Evolutionary conservation across 1,140 invertebrate species (phyloP).

Genomic region (Gyrodactylus salaris): DNA sequence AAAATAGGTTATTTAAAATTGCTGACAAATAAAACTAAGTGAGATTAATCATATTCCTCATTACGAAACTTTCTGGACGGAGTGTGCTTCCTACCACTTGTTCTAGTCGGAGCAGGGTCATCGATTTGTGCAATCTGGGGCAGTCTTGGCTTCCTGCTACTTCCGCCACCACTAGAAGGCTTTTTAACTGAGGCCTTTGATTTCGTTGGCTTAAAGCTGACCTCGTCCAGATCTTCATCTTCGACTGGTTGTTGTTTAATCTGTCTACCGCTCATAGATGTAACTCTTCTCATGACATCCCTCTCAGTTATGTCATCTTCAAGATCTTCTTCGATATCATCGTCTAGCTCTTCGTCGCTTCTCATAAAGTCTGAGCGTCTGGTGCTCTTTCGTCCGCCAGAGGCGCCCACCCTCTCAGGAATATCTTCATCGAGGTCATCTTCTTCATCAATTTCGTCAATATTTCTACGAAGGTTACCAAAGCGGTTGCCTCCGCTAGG

Average conservation of each 20-base stretch:
- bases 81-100: not conserved
- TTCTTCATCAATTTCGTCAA: not conserved
- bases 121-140: not conserved
- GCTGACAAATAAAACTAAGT: too few relatives aligned
- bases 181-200: not conserved
- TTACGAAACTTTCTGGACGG: not conserved
- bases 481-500: not conserved
- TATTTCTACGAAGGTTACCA: not conserved
- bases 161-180: not conserved
- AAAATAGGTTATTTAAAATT: too few relatives aligned
- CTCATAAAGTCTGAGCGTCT: not conserved
- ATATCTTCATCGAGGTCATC: not conserved
- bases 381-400: not conserved
- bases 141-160: not conserved
- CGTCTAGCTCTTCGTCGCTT: not conserved
- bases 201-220: not conserved
- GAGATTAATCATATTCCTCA: not conserved
- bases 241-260: not conserved
- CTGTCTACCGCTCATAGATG: not conserved
- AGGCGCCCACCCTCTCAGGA: not conserved
- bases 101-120: not conserved
- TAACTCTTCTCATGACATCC: not conserved
- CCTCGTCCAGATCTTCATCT: not conserved
- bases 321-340: not conserved
- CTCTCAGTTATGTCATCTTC: not conserved